Evolutionary conservation across 37 sponge, comb jelly and placozoan species (phyloP).

Genomic region (Cladorhizidae sp.): DNA sequence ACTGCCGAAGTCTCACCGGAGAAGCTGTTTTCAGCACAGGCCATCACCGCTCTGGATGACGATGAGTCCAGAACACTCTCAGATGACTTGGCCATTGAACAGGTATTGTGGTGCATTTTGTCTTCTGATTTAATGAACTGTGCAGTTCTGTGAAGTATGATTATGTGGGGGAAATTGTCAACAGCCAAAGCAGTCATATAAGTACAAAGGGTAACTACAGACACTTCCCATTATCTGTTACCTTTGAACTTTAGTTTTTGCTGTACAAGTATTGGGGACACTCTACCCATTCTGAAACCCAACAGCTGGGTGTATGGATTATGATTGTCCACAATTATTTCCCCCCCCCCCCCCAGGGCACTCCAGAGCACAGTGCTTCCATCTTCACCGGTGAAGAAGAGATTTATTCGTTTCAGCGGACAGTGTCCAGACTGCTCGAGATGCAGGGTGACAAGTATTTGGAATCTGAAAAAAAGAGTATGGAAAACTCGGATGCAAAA

Average conservation of each 20-base stretch:
- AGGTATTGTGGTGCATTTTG: background rate
- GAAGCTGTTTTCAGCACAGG: conserved; percentile 36
- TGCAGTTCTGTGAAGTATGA: too few relatives aligned
- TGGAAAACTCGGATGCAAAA: too few relatives aligned
- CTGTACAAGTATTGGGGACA: background rate
- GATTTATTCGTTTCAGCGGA: conserved; percentile 79
- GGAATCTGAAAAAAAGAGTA: conserved; percentile 16
- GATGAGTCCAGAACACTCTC: conserved; percentile 29
- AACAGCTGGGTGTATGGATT: too few relatives aligned
- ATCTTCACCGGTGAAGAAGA: conserved; percentile 96
- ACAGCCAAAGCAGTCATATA: too few relatives aligned
- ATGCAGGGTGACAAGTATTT: conserved; percentile 87
- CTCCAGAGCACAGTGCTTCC: conserved; percentile 50
- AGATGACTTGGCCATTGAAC: conserved; percentile 67
- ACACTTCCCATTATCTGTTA: too few relatives aligned
- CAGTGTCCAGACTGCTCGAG: conserved; percentile 78
- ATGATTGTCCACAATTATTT: background rate
- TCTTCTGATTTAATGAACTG: background rate
- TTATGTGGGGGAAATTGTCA: too few relatives aligned
- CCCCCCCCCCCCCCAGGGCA: conserved; percentile 9
- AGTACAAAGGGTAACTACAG: too few relatives aligned
- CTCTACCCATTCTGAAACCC: background rate
- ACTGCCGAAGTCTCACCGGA: conserved; percentile 55
- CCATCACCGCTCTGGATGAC: background rate
- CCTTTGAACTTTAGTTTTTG: background rate